Evolutionary conservation across 1,140 invertebrate species (phyloP), one percentile per base, ranked within the genome.

Genomic region (Microplitis demolitor): DNA sequence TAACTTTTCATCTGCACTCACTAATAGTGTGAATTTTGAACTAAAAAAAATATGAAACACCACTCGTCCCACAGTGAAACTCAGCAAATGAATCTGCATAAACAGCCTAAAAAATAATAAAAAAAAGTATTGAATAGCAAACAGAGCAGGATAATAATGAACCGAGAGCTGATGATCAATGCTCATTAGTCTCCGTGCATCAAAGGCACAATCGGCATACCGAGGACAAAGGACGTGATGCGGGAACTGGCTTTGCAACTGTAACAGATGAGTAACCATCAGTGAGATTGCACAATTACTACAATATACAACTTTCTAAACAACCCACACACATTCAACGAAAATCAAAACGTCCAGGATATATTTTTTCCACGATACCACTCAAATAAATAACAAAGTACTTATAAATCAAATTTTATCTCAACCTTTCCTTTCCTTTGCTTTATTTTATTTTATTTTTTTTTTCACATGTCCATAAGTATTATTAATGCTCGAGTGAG

Each of bases 171-270:
- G 73, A 69, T 72, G 75, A 82, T 79, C 74, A 73, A 76, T 77
- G 78, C 79, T 79, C 76, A 78, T 82, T 82, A 79, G 76, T 72
- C 75, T 77, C 24, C n/a, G 75, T 76, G 76, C 75, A 76, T 72
- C 76, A 78, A 75, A 76, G 70, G 73, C 70, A 69, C 71, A 75
- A 76, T 74, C 73, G 75, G 63, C 67, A 68, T 24, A 60, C 67
- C 68, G 61, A 63, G 76, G 73, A 77, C 77, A 80, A 77, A 78
- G 80, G 74, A 76, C 70, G 16, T 16, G 39, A n/a, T 54, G 16
- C 16, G 16, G 53, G 16, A 14, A 73, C 53, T 77, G 75, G 75
- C 73, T 70, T 53, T 62, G 75, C 71, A 72, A 77, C 71, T 58
- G 75, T 82, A 82, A 82, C 79, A 74, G 75, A 81, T 83, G 78